Evolutionary conservation across 2,797 vertebrate genomes (phyloP), one percentile per base, ranked within the genome.

Genomic region (Rhincodon typus): DNA sequence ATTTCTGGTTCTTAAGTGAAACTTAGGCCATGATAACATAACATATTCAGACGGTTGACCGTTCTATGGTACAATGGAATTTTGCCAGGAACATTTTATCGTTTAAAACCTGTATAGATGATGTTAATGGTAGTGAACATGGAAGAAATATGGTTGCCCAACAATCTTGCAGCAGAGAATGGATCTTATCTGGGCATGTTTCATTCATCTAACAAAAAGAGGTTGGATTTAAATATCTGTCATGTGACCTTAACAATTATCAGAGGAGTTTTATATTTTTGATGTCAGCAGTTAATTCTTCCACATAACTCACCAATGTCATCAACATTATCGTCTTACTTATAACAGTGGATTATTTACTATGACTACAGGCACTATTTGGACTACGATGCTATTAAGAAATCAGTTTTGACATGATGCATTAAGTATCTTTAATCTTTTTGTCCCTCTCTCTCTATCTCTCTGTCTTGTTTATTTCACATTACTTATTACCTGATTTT

Each of bases 321-420:
- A 93, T 62, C 34, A 67, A n/a, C 17, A 10, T 21, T 66, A 25
- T 23, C 12, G 0, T 21, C 5, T 42, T 38, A 82, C 42, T 84
- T 93, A 27, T 42, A 38, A 42, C 17, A 67, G 62, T 93, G 19
- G 90, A 93, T 93, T 93, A n/a, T 91, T 82, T 91, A 62, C 88
- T 17, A 91, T 8, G 57, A 67, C 57, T 38, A 91, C 15, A 66
- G 34, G n/a, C n/a, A 34, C 21, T 67, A 27, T 30, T 90, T 90
- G 87, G 30, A 62, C 57, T 62, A 62, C 0, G 57, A 12, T 62
- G 57, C 21, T 91, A 27, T 30, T 90, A 62, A 53, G 30, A 34
- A 38, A 25, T 90, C n/a, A n/a, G 67, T 93, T 93, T 93, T n/a
- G n/a, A 17, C 23, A 0, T 23, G 21, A 67, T 93, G 34, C 90